Evolutionary conservation across 1,140 invertebrate genomes (phyloP).

Genomic region (Brachionus rubens): DNA sequence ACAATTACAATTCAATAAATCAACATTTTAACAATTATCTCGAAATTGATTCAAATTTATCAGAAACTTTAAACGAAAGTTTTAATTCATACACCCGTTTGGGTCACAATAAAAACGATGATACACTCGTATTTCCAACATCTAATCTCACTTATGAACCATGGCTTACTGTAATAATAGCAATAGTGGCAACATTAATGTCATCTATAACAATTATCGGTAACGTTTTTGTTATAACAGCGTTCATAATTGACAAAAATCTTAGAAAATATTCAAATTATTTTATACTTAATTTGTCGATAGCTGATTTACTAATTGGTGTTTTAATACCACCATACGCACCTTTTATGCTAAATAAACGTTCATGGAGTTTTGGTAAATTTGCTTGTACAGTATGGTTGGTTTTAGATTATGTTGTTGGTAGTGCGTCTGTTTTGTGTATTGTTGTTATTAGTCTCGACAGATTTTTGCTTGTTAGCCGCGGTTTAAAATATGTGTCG

Average conservation of each 20-base stretch:
- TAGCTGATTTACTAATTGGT: slow-evolving; percentile 52
- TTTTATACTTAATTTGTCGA: slow-evolving; percentile 53
- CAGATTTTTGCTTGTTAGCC: slow-evolving; percentile 46
- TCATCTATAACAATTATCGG: slow-evolving; percentile 48
- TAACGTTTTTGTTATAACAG: slow-evolving; percentile 51
- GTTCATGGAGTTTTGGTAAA: slow-evolving; percentile 46
- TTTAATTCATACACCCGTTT: not conserved
- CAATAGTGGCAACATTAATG: slow-evolving; percentile 38
- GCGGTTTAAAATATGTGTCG: slow-evolving; percentile 42
- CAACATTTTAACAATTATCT: not conserved
- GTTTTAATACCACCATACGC: slow-evolving; percentile 46
- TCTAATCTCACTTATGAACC: slow-evolving; percentile 10
- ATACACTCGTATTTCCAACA: not conserved
- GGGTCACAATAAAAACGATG: not conserved
- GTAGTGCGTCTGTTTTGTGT: slow-evolving; percentile 47
- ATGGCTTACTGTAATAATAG: slow-evolving; percentile 45
- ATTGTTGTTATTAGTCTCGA: slow-evolving; percentile 48
- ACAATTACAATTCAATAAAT: not conserved
- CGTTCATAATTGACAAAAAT: slow-evolving; percentile 51
- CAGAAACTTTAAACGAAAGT: not conserved
- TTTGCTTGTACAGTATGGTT: slow-evolving; percentile 46
- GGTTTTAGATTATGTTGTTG: slow-evolving; percentile 48
- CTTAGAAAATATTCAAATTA: slow-evolving; percentile 52
- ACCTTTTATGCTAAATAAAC: slow-evolving; percentile 33
- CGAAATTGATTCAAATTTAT: not conserved